Evolutionary conservation across 1,140 invertebrate genomes (phyloP).

Genomic region (Thrips palmi): DNA sequence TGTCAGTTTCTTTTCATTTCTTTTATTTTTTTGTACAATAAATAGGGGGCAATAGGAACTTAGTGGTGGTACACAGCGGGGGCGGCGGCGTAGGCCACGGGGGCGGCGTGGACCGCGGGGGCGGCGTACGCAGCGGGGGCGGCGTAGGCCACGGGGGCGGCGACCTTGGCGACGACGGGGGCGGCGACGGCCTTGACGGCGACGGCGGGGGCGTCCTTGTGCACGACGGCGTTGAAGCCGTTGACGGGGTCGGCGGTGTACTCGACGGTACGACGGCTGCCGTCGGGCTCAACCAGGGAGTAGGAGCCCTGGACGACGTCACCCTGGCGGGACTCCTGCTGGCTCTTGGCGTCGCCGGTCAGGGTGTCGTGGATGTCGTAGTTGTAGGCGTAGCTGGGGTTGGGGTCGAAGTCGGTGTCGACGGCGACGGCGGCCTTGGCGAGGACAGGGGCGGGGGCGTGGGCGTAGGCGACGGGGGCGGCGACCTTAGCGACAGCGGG

Average conservation of each 20-base stretch:
- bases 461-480: too few species aligned
- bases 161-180: constrained; percentile 14
- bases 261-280: constrained; percentile 22
- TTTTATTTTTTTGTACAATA: too few species aligned
- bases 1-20: too few species aligned
- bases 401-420: constrained; percentile 26
- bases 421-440: constrained; percentile 27
- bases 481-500: constrained; percentile 5
- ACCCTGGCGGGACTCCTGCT: constrained; percentile 34
- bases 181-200: neutral
- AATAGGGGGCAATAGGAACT: too few species aligned
- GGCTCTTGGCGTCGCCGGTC: constrained; percentile 37
- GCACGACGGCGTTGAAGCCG: constrained; percentile 8
- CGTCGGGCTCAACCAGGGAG: constrained; percentile 25
- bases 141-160: constrained; percentile 16
- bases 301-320: constrained; percentile 25
- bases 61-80: constrained; percentile 6
- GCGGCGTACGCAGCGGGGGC: too few species aligned
- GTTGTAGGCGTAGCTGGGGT: constrained; percentile 37
- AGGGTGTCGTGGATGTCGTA: constrained; percentile 31
- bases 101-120: too few species aligned
- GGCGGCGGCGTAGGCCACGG: too few species aligned
- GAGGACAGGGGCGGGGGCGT: constrained; percentile 7
- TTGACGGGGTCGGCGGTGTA: constrained; percentile 14
- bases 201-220: constrained; percentile 1